Evolutionary conservation across 2,888 invertebrate genomes (phyloP).

Genomic region (Drosophila colorata): DNA sequence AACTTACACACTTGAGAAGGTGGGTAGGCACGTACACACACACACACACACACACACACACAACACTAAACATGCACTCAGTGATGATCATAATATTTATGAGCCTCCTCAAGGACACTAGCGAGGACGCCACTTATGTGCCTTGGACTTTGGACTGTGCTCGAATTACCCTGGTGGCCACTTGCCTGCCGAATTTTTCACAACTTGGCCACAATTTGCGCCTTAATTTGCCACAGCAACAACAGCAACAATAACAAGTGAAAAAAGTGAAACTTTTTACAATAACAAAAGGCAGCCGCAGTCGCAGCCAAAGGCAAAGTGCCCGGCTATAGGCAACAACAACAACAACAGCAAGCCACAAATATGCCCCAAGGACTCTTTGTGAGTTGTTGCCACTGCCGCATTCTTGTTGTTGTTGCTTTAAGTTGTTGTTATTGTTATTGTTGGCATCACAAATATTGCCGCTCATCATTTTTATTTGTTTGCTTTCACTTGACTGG

Average conservation of each 20-base stretch:
- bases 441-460: constrained; percentile 65
- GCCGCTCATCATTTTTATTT: constrained; percentile 81
- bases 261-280: constrained; percentile 70
- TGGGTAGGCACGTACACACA: constrained; percentile 10
- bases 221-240: constrained; percentile 77
- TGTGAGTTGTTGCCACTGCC: constrained; percentile 33
- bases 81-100: constrained; percentile 80
- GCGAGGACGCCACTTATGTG: constrained; percentile 68
- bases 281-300: constrained; percentile 58
- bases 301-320: constrained; percentile 42
- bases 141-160: constrained; percentile 28
- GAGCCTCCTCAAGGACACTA: constrained; percentile 79
- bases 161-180: constrained; percentile 78
- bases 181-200: constrained; percentile 67
- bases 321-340: constrained; percentile 45
- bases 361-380: constrained; percentile 73
- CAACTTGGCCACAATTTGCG: constrained; percentile 82
- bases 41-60: constrained; percentile 12
- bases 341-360: constrained; percentile 27
- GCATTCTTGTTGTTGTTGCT: constrained; percentile 27
- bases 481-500: constrained; percentile 68
- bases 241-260: constrained; percentile 28
- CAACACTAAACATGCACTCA: constrained; percentile 49
- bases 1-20: neutral
- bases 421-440: constrained; percentile 42